A percentile compares a stretch with the other conserved stretches of the same genome.
Conservation (phyloP, 2,113 vertebrate species). For the Lepus europaeus region DNA sequence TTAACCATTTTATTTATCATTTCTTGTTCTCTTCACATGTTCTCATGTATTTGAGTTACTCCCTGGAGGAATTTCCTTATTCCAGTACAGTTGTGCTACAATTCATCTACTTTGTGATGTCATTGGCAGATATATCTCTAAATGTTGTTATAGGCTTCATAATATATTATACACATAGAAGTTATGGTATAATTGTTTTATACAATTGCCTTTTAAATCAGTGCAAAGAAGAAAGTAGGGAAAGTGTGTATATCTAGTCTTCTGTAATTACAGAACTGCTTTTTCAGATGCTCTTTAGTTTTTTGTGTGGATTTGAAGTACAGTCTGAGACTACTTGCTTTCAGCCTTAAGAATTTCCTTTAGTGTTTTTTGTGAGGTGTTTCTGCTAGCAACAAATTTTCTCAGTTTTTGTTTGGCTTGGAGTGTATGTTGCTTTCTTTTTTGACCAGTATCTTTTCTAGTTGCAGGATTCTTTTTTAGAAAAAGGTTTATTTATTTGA, state of each 20-base stretch:
- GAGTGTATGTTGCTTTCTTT: background rate
- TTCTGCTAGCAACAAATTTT: background rate
- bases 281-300: background rate
- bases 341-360: background rate
- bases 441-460: conserved; percentile 16
- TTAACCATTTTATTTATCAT: conserved; percentile 14
- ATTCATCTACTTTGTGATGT: conserved; percentile 45
- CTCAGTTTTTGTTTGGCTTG: background rate
- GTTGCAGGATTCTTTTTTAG: background rate
- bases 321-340: background rate
- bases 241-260: background rate
- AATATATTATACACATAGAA: background rate
- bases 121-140: conserved; percentile 5
- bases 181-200: background rate
- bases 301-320: background rate
- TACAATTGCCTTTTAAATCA: conserved; percentile 33
- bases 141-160: background rate
- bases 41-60: conserved; percentile 46
- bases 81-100: background rate
- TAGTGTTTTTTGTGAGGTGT: background rate
- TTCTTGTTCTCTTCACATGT: conserved; percentile 45
- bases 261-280: background rate
- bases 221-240: conserved; percentile 25
- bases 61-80: conserved; percentile 32
- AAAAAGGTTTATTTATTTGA: no score